Evolutionary conservation across 1,140 invertebrate species (phyloP).

Genomic region (Hetaerina americana): DNA sequence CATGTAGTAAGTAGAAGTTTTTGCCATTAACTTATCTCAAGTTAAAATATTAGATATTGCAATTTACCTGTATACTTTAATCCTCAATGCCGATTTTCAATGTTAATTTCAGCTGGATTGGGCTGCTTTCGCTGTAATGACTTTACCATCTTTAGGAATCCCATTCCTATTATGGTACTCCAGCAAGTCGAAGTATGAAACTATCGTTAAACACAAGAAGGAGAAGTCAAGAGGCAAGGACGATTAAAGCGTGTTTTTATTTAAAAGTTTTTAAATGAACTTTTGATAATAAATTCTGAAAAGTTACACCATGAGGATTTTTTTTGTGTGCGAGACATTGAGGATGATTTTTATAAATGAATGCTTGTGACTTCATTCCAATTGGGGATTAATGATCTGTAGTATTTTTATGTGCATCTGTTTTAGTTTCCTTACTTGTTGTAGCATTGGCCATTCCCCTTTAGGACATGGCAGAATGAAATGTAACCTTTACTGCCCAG

Average conservation of each 20-base stretch:
- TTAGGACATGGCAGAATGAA: no score
- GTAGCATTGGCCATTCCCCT: no score
- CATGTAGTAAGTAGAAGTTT: slow-evolving; percentile 73
- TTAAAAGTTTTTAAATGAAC: neutral
- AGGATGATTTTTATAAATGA: no score
- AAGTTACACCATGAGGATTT: neutral
- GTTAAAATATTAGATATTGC: slow-evolving; percentile 6
- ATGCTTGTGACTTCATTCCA: no score
- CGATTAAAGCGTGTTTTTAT: neutral
- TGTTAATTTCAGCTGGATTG: slow-evolving; percentile 66
- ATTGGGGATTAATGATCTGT: no score
- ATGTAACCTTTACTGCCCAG: no score
- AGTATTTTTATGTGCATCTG: no score
- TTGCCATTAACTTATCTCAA: no score
- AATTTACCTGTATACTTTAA: neutral
- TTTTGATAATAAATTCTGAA: neutral
- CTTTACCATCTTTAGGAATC: slow-evolving; percentile 84
- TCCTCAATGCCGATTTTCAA: slow-evolving; percentile 8
- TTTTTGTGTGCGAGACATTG: no score
- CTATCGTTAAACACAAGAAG: slow-evolving; percentile 52
- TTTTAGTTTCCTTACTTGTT: no score
- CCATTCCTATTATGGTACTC: slow-evolving; percentile 88
- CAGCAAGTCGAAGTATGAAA: slow-evolving; percentile 91
- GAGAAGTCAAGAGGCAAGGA: slow-evolving; percentile 8
- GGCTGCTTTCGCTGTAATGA: slow-evolving; percentile 93